Evolutionary conservation across 2,888 invertebrate species (phyloP).

Genomic region (Diarsia mendica): DNA sequence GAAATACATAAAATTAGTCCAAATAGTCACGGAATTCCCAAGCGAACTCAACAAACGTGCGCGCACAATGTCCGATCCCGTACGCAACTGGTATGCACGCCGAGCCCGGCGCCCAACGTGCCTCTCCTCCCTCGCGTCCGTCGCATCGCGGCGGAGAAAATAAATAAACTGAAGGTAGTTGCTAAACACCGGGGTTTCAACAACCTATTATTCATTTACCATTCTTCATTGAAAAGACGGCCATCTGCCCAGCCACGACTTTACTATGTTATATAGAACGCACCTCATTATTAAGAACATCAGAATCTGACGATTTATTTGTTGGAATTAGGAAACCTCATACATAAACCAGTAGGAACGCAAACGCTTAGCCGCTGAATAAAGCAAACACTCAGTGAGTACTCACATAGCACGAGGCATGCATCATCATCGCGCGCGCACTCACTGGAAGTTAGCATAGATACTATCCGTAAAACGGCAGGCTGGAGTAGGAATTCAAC

Average conservation of each 20-base stretch:
- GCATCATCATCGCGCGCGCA: slow-evolving; percentile 1
- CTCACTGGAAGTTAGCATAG: neutral
- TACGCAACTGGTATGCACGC: no score
- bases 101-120: no score
- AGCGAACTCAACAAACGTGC: no score
- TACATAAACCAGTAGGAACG: neutral
- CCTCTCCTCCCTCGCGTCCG: no score
- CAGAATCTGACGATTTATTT: neutral
- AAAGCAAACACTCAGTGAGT: slow-evolving; percentile 5
- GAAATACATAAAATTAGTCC: no score
- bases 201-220: neutral
- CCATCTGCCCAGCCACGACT: neutral
- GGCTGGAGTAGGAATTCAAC: neutral
- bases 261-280: neutral
- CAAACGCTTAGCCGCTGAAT: neutral
- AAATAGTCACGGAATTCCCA: no score
- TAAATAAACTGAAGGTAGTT: no score
- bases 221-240: neutral
- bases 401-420: neutral
- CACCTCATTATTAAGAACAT: neutral
- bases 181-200: neutral
- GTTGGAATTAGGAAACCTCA: neutral
- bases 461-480: slow-evolving; percentile 5
- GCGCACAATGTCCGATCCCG: no score
- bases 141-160: no score